phyloP scores from a whole-genome alignment of 2,113 vertebrate species.

The Anoura caudifer region DNA sequence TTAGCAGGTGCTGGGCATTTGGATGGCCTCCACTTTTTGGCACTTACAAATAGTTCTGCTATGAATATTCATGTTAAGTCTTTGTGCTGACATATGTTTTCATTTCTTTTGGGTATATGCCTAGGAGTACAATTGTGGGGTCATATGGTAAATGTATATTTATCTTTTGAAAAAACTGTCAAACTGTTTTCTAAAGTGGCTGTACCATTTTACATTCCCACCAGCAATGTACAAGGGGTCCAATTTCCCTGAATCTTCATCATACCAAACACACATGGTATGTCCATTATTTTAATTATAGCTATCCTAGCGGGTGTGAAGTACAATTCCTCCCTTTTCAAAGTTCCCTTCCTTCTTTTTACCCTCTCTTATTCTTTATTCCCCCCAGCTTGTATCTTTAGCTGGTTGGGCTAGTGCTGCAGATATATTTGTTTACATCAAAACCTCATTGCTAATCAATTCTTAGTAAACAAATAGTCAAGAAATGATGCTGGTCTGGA shows the following conservation, averaged over 20 bases:
- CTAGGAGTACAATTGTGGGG: neutral
- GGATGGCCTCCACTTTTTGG: neutral
- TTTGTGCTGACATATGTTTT: neutral
- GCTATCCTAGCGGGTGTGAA: neutral
- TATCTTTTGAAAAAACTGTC: neutral
- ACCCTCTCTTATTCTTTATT: neutral
- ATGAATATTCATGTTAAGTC: neutral
- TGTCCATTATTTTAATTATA: neutral
- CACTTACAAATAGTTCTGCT: neutral
- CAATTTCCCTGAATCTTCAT: neutral
- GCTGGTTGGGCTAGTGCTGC: neutral
- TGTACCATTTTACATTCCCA: neutral
- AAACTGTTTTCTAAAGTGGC: neutral
- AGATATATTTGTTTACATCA: neutral
- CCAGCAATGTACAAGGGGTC: neutral
- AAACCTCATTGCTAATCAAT: neutral
- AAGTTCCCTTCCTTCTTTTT: neutral
- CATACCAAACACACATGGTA: neutral
- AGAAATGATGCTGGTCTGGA: neutral
- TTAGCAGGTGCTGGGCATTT: neutral
- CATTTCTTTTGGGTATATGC: constrained; percentile 7
- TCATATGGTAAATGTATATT: neutral
- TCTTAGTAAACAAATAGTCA: neutral
- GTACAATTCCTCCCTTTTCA: neutral
- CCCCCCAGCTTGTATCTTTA: neutral